Evolutionary conservation across 2,113 vertebrate genomes (phyloP), one percentile per base, ranked within the genome.

Genomic region (Capreolus pygargus): DNA sequence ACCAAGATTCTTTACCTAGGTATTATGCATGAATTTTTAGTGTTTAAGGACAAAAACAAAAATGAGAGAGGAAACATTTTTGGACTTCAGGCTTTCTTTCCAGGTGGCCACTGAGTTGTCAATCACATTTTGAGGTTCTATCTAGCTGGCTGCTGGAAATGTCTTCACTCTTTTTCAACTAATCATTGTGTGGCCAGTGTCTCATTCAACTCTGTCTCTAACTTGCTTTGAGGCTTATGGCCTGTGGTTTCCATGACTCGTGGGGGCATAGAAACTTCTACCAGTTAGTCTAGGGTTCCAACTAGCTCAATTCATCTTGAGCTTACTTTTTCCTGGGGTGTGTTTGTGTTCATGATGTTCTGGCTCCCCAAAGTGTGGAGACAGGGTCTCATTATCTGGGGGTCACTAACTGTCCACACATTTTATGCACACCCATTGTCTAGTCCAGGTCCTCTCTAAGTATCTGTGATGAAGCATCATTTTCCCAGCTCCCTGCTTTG

Each of bases 331-430:
- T 55, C 54, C 36, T n/a, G 19, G 9, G 4, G 9, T 39, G 33
- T 58, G 12, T 74, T 74, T 93, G 14, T 30, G 5, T 64, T 6
- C 39, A 39, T 87, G 16, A 57, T 64, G 17, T 54, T 67, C 33
- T 67, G 12, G 21, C 2, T 7, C 23, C 1, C 11, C 7, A 82
- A 89, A 89, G 4, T 3, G 4, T 89, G 33, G 43, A 25, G 19
- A 0, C 13, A 55, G 3, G 11, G 3, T 2, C 3, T 4, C 30
- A 64, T 17, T 86, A 78, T 2, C 2, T 55, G 43, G 14, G 21
- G 5, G 1, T 83, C n/a, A 43, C 17, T 79, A n/a, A 76, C 5
- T 36, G 36, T 47, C 45, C 33, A 25, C 17, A 3, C 6, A 83
- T 79, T 82, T 6, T 17, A 78, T 36, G 28, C 11, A 11, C 76